Base-by-base conservation (phyloP, 2,113 vertebrate genomes). In the Cyanoderma ruficeps region DNA sequence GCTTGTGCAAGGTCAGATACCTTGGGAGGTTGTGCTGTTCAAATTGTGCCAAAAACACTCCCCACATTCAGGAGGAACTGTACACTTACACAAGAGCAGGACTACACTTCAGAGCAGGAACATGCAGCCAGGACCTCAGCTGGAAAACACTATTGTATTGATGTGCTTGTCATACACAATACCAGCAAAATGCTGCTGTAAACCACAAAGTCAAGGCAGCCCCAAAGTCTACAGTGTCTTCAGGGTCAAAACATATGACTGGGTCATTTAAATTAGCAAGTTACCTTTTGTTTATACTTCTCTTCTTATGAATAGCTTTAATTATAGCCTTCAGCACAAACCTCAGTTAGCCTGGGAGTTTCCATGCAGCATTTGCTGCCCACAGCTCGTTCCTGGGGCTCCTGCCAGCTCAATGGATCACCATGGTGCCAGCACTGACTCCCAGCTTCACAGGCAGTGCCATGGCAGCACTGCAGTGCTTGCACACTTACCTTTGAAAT, bases 211-310 rank as follows among this genome's bases (percentile, higher is more conserved):
- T 30, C n/a, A 83, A 81, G 17, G 77, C 78, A 94, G 55, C 22
- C 15, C 33, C 63, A 75, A 69, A 25, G 42, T n/a, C 79, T 57
- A 72, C 24, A 47, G 31, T 7, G 23, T 41, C 55, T 93, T 76
- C 33, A 46, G 50, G 17, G 39, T 57, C 60, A 90, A 88, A 90
- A 80, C 5, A 17, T 30, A 41, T 14, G 30, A 47, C 60, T 61
- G 35, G 15, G 68, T 71, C 47, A 70, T 70, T 92, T 83, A 93
- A 94, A 90, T 86, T 78, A 90, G 89, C 31, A 57, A 22, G 33
- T 37, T 77, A 85, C 50, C 53, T 89, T 93, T 60, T 76, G 44
- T 87, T 93, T 93, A 64, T 65, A 47, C 15, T 50, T 84, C 83
- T 74, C 18, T 55, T 90, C 41, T 89, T 72, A 56, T 30, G 37